Percentiles rank a stretch among this genome's conserved stretches.
Conservation (phyloP, 2,113 vertebrate genomes). For the Natator depressus region DNA sequence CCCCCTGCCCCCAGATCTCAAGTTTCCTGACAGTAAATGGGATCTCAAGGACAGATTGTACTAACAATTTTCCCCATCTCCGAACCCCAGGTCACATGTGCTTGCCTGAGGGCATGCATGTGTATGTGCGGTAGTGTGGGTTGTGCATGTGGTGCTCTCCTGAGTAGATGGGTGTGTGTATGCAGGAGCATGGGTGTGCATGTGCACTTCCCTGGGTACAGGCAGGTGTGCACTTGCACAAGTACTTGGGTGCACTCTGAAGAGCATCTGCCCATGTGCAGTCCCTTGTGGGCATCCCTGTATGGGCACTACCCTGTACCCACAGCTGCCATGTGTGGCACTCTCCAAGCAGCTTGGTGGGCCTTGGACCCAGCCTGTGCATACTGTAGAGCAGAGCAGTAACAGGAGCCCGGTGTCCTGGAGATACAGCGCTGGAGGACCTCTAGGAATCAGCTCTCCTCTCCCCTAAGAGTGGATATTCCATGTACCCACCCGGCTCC, state of each 20-base stretch:
- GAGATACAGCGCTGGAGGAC: background rate
- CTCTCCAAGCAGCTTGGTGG: background rate
- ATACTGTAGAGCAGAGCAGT: background rate
- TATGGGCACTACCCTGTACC: background rate
- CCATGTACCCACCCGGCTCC: background rate
- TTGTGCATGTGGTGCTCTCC: background rate
- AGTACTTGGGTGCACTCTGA: background rate
- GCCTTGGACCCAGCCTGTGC: background rate
- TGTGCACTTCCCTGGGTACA: background rate
- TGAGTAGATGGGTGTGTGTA: background rate
- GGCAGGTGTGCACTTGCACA: background rate
- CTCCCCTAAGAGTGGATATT: background rate
- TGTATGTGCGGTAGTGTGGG: background rate
- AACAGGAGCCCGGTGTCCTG: background rate
- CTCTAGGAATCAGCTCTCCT: background rate
- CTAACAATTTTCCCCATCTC: background rate
- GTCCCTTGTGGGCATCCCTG: too few relatives aligned
- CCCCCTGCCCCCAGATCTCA: background rate
- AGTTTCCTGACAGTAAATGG: background rate
- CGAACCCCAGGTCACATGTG: background rate
- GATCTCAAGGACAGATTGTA: background rate
- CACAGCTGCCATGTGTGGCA: background rate
- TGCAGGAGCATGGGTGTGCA: background rate
- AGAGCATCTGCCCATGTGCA: background rate
- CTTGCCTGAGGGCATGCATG: background rate